Percentiles rank a stretch among this genome's conserved stretches.
phyloP scores from a whole-genome alignment of 2,797 vertebrate genomes.

The Myiotriccus ornatus region DNA sequence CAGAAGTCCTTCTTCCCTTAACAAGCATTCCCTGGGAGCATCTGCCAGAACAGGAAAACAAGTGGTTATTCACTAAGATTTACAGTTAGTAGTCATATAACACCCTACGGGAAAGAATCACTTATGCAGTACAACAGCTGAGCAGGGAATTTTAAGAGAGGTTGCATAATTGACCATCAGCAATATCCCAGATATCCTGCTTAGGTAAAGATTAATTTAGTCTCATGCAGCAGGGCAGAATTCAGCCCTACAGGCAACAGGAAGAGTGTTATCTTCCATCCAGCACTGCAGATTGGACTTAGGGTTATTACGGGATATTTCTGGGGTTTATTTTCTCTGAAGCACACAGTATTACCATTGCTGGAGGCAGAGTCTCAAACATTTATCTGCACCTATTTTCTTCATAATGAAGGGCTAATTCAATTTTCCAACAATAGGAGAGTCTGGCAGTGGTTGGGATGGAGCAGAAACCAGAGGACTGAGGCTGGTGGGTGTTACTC shows the following conservation, averaged over 20 bases:
- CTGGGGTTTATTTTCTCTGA: neutral
- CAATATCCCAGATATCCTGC: neutral
- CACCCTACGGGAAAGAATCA: constrained; percentile 29
- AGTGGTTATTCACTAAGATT: neutral
- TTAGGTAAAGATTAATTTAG: neutral
- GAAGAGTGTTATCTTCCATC: neutral
- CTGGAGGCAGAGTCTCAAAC: neutral
- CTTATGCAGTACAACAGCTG: neutral
- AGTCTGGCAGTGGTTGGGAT: neutral
- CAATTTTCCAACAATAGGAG: neutral
- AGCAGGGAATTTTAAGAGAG: neutral
- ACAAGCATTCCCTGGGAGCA: neutral
- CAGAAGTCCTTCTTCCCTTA: neutral
- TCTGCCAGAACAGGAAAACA: constrained; percentile 12
- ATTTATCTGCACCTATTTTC: neutral
- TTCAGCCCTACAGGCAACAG: neutral
- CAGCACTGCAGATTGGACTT: neutral
- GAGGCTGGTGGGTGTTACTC: neutral
- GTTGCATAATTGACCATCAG: constrained; percentile 6
- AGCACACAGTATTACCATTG: neutral
- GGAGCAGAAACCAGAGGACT: neutral
- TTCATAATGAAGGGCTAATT: neutral
- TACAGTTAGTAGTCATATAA: neutral
- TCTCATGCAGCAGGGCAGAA: neutral
- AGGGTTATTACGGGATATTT: neutral